Evolutionary conservation across 2,888 invertebrate genomes (phyloP), one percentile per base, ranked within the genome.

Genomic region (Pandemis cinnamomeana): DNA sequence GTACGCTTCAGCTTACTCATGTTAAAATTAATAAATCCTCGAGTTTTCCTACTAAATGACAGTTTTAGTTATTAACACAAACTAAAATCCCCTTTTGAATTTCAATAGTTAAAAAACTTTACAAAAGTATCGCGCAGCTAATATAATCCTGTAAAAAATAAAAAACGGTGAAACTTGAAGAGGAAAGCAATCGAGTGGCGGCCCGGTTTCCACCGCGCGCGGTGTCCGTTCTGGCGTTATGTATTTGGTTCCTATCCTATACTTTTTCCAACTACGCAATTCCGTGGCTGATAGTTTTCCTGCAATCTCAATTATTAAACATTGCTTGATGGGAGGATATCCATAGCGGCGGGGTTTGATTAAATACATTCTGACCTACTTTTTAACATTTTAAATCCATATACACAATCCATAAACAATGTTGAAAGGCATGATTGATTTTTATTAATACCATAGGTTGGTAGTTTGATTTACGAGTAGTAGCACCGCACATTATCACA

Each of bases 141-240:
- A 66, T 41, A 41, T 36, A 8, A 13, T 46, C n/a, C 60, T 44
- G 42, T 61, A 10, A 10, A 41, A 51, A 67, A 66, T n/a, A 44
- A 15, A 60, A 64, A 15, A 51, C 15, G 11, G 3, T n/a, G 36
- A 13, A 61, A 11, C 48, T n/a, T 63, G 61, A 44, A 71, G 61
- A 72, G 8, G 2, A 55, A 68, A 67, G 36, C 44, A 68, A 72
- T 68, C 41, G 67, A 68, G 62, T 55, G 67, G 46, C 11, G 60
- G 44, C 15, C 51, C 53, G 53, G 51, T 53, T 48, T 61, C 62
- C 55, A 44, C 62, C 36, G 62, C 61, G 55, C 53, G 46, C 44
- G 27, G 41, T 55, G 36, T 58, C n/a, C 44, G 20, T 13, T 58
- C 55, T 36, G 46, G 10, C 41, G 51, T 36, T 53, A 71, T 61